Conservation (phyloP, 1,140 invertebrate genomes). For the Holcopasites calliopsidis region DNA sequence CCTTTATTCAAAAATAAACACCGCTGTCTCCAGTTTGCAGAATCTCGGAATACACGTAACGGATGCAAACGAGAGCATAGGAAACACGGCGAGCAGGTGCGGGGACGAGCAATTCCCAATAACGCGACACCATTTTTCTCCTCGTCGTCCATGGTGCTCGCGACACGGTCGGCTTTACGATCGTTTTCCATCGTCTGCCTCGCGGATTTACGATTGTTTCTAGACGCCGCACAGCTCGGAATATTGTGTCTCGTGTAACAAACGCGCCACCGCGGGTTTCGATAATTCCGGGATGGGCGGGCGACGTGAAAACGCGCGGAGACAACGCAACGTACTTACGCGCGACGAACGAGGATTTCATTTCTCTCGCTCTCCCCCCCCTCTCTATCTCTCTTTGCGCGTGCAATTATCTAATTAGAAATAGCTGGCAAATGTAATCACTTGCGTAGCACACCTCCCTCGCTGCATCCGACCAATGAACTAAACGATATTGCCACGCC, state of each 20-base stretch:
- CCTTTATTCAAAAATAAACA: background rate
- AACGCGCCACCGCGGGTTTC: background rate
- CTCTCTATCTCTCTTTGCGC: no score
- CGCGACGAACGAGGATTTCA: no score
- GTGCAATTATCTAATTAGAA: constrained; percentile 32
- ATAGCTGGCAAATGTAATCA: constrained; percentile 12
- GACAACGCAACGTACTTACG: background rate
- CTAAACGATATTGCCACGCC: constrained; percentile 6
- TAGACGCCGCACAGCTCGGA: background rate
- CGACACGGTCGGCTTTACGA: constrained; percentile 1
- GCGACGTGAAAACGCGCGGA: background rate
- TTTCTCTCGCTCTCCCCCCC: no score
- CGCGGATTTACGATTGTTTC: constrained; percentile 28
- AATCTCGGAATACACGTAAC: no score
- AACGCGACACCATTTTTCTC: constrained; percentile 4
- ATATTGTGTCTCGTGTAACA: background rate
- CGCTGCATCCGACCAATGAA: constrained; percentile 5
- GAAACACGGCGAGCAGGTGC: background rate
- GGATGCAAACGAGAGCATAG: background rate
- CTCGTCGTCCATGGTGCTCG: background rate
- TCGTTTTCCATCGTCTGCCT: background rate
- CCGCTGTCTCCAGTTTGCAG: no score
- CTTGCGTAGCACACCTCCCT: background rate
- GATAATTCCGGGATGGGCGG: background rate
- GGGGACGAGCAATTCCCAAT: constrained; percentile 1